Conservation (phyloP, 2,888 invertebrate genomes). For the Drosophila nigritarsus region DNA sequence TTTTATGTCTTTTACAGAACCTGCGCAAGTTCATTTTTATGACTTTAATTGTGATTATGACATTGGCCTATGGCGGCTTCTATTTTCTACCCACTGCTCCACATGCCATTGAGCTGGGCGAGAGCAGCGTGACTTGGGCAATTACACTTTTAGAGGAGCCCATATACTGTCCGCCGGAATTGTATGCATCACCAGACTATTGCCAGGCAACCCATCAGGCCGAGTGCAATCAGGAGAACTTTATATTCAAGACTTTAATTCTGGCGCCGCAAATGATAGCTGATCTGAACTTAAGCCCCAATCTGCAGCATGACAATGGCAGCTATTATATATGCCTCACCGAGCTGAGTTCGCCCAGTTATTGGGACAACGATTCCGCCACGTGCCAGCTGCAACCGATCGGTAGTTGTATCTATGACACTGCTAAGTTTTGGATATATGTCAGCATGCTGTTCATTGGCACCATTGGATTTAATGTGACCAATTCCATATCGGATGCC, state of each 20-base stretch:
- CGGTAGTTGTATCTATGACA: constrained; percentile 86
- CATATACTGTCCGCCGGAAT: constrained; percentile 48
- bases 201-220: constrained; percentile 62
- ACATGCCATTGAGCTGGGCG: constrained; percentile 63
- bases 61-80: constrained; percentile 89
- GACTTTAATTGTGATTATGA: constrained; percentile 88
- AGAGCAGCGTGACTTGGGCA: constrained; percentile 53
- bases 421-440: constrained; percentile 90
- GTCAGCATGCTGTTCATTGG: constrained; percentile 90
- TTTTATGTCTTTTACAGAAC: constrained; percentile 55
- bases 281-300: constrained; percentile 22
- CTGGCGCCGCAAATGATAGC: constrained; percentile 36
- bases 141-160: constrained; percentile 48
- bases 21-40: constrained; percentile 90
- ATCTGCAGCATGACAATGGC: constrained; percentile 47
- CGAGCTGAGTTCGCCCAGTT: neutral
- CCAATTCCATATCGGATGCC: constrained; percentile 94
- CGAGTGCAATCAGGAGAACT: constrained; percentile 41
- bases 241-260: constrained; percentile 53
- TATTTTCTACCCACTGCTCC: constrained; percentile 87
- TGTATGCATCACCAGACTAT: constrained; percentile 24
- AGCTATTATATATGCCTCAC: constrained; percentile 53
- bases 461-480: constrained; percentile 92
- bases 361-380: constrained; percentile 31
- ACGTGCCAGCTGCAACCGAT: constrained; percentile 55